phyloP scores from a whole-genome alignment of 1,140 invertebrate species.

The Trypoxylus dichotomus region DNA sequence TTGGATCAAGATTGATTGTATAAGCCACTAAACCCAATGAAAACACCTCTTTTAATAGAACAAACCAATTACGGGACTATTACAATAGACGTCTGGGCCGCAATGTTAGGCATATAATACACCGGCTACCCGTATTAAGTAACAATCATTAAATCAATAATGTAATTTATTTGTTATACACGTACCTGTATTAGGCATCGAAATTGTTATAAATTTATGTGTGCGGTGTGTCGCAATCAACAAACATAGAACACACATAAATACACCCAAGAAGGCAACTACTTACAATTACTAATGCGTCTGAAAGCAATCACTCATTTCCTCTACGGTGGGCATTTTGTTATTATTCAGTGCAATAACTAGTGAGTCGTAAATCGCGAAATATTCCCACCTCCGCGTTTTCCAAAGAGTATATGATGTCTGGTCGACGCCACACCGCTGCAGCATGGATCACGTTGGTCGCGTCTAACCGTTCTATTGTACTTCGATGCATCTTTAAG shows the following conservation, averaged over 20 bases:
- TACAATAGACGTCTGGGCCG: too few relatives aligned
- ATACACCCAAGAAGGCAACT: background rate
- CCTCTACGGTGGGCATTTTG: conserved; percentile 20
- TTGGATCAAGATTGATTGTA: too few relatives aligned
- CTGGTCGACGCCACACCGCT: background rate
- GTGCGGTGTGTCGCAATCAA: too few relatives aligned
- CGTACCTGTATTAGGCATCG: too few relatives aligned
- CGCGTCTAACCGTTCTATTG: background rate
- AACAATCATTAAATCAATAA: too few relatives aligned
- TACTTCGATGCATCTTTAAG: background rate
- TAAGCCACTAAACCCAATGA: too few relatives aligned
- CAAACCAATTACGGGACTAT: too few relatives aligned
- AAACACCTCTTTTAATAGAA: too few relatives aligned
- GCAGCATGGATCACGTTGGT: background rate
- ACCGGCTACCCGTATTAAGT: too few relatives aligned
- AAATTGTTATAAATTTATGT: too few relatives aligned
- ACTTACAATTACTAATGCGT: conserved; percentile 16
- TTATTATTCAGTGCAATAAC: conserved; percentile 24
- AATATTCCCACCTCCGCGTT: conserved; percentile 13
- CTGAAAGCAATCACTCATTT: conserved; percentile 14
- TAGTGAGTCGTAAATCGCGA: background rate
- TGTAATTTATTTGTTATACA: too few relatives aligned
- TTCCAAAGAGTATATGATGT: background rate
- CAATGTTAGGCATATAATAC: too few relatives aligned
- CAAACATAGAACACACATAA: background rate